These are phyloP conservation scores for Ptilorrhoa leucosticta DNA, from an alignment of 2,113 vertebrate genomes.

Conservation along the genomic window DNA sequence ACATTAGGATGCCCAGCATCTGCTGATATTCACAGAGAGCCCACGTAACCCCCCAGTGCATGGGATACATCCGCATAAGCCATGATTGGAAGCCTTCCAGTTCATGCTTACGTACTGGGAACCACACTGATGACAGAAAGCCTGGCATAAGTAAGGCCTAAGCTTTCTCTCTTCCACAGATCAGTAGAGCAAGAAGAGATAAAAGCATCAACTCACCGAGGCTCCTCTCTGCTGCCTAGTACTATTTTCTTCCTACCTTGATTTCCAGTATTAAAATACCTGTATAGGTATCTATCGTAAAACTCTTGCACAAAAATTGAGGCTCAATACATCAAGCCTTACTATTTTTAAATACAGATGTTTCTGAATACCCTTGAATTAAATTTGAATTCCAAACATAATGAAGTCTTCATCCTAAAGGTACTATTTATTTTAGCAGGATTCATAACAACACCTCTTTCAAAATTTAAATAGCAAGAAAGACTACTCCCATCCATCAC, in stretches of 20 bases:
- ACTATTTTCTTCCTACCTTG: not conserved
- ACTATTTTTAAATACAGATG: not conserved
- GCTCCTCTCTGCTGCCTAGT: not conserved
- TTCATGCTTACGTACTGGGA: not conserved
- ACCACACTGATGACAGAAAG: not conserved
- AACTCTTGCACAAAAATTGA: not conserved
- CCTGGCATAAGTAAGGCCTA: not conserved
- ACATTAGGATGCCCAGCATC: not conserved
- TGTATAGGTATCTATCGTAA: not conserved
- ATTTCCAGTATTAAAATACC: not conserved
- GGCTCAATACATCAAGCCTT: not conserved
- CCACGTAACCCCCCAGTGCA: not conserved
- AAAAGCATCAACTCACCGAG: not conserved
- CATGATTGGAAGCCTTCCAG: not conserved
- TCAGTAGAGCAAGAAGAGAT: not conserved
- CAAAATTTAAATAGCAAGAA: not conserved
- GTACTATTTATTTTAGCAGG: not conserved
- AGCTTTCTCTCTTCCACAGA: not conserved
- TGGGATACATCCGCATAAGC: not conserved
- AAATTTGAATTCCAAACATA: not conserved
- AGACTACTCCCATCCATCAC: not conserved
- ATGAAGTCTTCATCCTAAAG: not conserved
- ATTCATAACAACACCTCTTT: not conserved
- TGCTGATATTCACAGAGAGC: not conserved
- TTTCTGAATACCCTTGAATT: not conserved